A percentile compares a stretch with the other conserved stretches of the same genome.
phyloP scores from a whole-genome alignment of 2,797 vertebrate genomes.

The Sternarchorhynchus goeldii region DNA sequence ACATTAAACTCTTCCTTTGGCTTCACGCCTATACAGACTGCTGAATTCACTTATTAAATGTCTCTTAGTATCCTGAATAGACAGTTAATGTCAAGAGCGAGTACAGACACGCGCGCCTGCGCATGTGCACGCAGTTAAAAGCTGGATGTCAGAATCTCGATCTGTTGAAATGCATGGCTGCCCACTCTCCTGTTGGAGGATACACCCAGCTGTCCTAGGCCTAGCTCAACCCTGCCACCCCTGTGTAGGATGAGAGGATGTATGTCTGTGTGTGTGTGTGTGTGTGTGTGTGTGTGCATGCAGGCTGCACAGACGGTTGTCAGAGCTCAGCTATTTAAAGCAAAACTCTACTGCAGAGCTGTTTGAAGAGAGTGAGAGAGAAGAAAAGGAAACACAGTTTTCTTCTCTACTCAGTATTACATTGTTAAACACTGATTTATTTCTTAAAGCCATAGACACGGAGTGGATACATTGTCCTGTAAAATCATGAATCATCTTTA shows the following conservation, averaged over 20 bases:
- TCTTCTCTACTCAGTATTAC: not conserved
- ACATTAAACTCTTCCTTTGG: not conserved
- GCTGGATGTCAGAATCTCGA: conserved; percentile 51
- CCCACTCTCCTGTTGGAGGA: conserved; percentile 54
- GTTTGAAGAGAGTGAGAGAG: conserved; percentile 34
- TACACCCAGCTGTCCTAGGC: conserved; percentile 60
- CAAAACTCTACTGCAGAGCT: conserved; percentile 55
- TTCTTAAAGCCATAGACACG: not conserved
- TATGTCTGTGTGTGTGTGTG: conserved; percentile 45
- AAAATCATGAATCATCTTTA: conserved; percentile 3
- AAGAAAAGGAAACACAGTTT: conserved; percentile 22
- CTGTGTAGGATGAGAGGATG: conserved; percentile 51
- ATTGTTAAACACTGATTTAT: not conserved
- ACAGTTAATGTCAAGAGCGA: conserved; percentile 38
- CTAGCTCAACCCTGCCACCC: conserved; percentile 51
- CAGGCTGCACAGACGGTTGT: conserved; percentile 54
- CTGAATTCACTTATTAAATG: conserved; percentile 34
- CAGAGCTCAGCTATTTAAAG: conserved; percentile 60
- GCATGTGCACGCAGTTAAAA: conserved; percentile 51
- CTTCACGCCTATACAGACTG: not conserved
- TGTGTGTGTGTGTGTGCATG: conserved; percentile 43
- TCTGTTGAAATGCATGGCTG: conserved; percentile 56
- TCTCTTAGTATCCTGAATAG: conserved; percentile 37
- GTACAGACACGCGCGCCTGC: conserved; percentile 15
- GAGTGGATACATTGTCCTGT: not conserved